phyloP scores from a whole-genome alignment of 1,140 invertebrate genomes.

The Leptonema lineaticorne region DNA sequence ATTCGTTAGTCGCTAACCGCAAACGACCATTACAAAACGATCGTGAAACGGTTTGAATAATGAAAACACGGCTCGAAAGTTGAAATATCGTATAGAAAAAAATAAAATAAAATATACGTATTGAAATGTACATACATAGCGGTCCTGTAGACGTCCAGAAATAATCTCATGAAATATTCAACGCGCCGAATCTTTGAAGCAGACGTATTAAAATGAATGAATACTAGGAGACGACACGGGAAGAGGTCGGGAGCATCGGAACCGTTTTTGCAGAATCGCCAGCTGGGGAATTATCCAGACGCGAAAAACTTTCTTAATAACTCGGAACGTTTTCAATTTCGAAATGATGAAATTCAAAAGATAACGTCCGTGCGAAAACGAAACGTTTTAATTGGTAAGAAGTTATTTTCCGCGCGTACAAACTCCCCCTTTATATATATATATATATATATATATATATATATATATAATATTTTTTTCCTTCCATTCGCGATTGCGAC shows the following conservation, averaged over 20 bases:
- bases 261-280: conserved; percentile 11
- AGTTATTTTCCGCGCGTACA: conserved; percentile 5
- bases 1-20: neutral
- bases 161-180: conserved; percentile 17
- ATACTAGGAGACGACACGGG: conserved; percentile 17
- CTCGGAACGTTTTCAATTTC: conserved; percentile 19
- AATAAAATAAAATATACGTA: neutral
- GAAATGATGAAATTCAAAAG: conserved; percentile 18
- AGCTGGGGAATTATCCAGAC: conserved; percentile 13
- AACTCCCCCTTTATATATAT: too few species aligned
- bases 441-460: too few species aligned
- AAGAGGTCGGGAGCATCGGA: conserved; percentile 1
- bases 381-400: conserved; percentile 18
- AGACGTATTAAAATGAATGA: conserved; percentile 15
- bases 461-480: too few species aligned
- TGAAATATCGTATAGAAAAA: neutral
- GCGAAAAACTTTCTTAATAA: conserved; percentile 19
- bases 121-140: too few species aligned
- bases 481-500: neutral
- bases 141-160: conserved; percentile 9
- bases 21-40: neutral
- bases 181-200: conserved; percentile 12
- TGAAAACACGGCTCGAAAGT: too few species aligned
- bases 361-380: conserved; percentile 5
- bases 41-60: neutral